A percentile compares a stretch with the other conserved stretches of the same genome.
Conservation (phyloP, 1,140 invertebrate genomes). For the Drosophila sp. region DNA sequence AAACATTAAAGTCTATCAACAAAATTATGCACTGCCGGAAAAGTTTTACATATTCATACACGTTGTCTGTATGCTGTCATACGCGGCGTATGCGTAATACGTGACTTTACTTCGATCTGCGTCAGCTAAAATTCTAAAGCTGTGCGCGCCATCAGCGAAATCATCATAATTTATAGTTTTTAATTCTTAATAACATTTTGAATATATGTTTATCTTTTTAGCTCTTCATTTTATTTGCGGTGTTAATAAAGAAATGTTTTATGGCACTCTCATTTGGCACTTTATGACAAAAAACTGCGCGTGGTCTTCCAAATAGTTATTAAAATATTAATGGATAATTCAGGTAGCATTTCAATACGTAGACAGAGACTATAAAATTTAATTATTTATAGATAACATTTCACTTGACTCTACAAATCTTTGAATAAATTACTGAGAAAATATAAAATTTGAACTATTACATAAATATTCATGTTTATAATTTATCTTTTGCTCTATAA, state of each 20-base stretch:
- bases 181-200: conserved; percentile 5
- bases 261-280: conserved; percentile 22
- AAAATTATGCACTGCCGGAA: conserved; percentile 54
- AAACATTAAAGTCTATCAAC: conserved; percentile 50
- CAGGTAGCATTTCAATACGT: too few species aligned
- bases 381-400: too few species aligned
- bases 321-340: too few species aligned
- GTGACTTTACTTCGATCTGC: conserved; percentile 47
- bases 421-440: too few species aligned
- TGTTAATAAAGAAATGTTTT: conserved; percentile 61
- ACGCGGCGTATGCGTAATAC: conserved; percentile 71
- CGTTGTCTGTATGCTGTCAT: conserved; percentile 57
- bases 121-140: conserved; percentile 42
- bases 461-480: too few species aligned
- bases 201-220: background rate
- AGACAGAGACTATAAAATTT: too few species aligned
- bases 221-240: conserved; percentile 25
- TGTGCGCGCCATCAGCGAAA: background rate
- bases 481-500: too few species aligned
- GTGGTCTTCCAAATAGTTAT: conserved; percentile 29
- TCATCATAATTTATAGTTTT: conserved; percentile 24
- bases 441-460: too few species aligned
- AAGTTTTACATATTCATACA: conserved; percentile 22
- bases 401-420: too few species aligned
- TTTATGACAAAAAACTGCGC: conserved; percentile 17